Base-by-base conservation (phyloP, 2,797 vertebrate genomes). In the Etheostoma perlongum region DNA sequence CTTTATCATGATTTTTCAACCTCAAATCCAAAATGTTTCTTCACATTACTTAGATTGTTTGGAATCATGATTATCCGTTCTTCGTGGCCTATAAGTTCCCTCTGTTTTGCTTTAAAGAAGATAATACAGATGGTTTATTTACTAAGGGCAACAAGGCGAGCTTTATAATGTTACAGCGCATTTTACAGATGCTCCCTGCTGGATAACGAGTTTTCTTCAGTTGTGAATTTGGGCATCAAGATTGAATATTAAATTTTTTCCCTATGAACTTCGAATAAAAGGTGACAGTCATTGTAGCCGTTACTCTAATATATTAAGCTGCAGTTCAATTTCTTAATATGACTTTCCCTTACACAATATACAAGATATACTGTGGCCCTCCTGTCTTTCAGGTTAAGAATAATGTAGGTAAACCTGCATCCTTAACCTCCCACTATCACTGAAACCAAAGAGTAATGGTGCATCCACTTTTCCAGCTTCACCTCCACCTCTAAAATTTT, bases 401-500 rank as follows among this genome's bases (percentile, higher is more conserved):
- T 79, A 88, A 85, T 69, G 81, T 30, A 33, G 75, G 59, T 74
- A 79, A 83, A 73, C 14, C 83, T 46, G 79, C 71, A 48, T 84
- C 75, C 55, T 85, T 84, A 83, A 86, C 85, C 86, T 66, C 63
- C 66, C 59, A 2, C 77, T 68, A 76, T 82, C 85, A 51, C 60
- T 69, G 74, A 61, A 76, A 33, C 48, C 52, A 13, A 48, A 82
- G 87, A 90, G n/a, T 85, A 86, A 90, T 89, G 88, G 72, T 9
- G 57, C 84, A 18, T 74, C 71, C 76, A 48, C 70, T 73, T 79
- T 84, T 76, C 58, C 77, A 12, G 68, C 82, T 69, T 84, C 88
- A 83, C 89, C 90, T 89, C 85, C 79, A 72, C 85, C 89, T 78
- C 74, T 15, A 40, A 55, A 69, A 79, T 47, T 19, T 54, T 55